phyloP scores from a whole-genome alignment of 2,797 vertebrate species.

The Coilia nasus region DNA sequence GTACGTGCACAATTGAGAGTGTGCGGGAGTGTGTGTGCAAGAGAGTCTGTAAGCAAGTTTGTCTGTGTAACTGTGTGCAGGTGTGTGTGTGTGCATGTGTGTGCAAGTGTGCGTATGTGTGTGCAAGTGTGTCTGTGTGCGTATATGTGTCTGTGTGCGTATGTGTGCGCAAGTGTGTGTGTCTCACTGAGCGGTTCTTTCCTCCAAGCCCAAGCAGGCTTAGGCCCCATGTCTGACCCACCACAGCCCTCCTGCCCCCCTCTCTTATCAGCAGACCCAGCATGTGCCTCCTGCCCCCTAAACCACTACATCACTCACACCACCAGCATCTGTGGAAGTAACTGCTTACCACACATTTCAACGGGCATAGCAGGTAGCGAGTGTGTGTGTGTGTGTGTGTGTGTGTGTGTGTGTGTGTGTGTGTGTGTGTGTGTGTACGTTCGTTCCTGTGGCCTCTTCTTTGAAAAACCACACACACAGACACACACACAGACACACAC shows the following conservation, averaged over 20 bases:
- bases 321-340: background rate
- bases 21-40: too few species aligned
- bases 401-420: conserved; percentile 15
- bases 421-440: background rate
- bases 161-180: too few species aligned
- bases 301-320: background rate
- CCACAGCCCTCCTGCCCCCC: background rate
- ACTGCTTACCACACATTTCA: background rate
- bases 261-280: background rate
- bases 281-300: background rate
- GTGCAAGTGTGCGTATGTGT: background rate
- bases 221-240: background rate
- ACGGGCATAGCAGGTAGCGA: background rate
- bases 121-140: background rate
- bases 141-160: too few species aligned
- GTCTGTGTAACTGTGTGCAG: too few species aligned
- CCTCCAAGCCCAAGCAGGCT: background rate
- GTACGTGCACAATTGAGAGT: too few species aligned
- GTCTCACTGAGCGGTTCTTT: background rate
- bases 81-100: too few species aligned
- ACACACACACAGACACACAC: background rate
- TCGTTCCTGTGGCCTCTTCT: conserved; percentile 12
- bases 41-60: too few species aligned
- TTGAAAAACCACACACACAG: background rate
- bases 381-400: conserved; percentile 8